Base-by-base conservation (phyloP, 2,888 invertebrate genomes). In the Nemotelus nigrinus region DNA sequence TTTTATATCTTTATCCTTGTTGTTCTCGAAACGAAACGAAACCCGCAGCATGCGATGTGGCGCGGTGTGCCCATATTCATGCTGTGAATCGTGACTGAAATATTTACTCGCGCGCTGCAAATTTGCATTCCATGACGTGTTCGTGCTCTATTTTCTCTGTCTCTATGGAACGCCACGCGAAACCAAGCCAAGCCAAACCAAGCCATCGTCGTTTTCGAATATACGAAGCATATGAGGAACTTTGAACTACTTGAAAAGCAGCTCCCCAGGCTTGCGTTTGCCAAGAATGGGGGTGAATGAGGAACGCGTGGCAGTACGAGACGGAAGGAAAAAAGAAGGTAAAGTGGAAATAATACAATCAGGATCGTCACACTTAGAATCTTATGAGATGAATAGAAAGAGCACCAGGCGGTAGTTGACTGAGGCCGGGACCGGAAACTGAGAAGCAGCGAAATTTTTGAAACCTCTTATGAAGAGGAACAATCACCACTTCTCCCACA, bases 61-160 rank as follows among this genome's bases (percentile, higher is more conserved):
- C n/a, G 41, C 43, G 45, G 47, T 45, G 43, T 65, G 45, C 65
- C 45, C 65, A 45, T 71, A 43, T 43, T 57, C 71, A 55, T 44
- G 53, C 57, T 44, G 5, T 44, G 45, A 74, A 74, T 74, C 72
- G 72, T 74, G 72, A 74, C 72, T 74, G 25, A 74, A 74, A 74
- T 74, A 60, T 74, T 74, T 60, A 74, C 57, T 71, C 71, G 60
- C 45, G 55, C 55, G 47, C 4, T 43, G 63, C 5, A 74, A 74
- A 74, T 74, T 74, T 74, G 60, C 72, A 74, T 74, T 74, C 60
- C 72, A 48, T 74, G 72, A 74, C 60, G 72, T 58, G 71, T 68
- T 50, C 68, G 68, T 58, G 55, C 57, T 71, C 55, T 74, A 74
- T 74, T 60, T 60, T 74, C 47, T 44, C 41, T 4, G 50, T 50